Conservation (phyloP, 2,888 invertebrate genomes). For the Melanostoma scalare region DNA sequence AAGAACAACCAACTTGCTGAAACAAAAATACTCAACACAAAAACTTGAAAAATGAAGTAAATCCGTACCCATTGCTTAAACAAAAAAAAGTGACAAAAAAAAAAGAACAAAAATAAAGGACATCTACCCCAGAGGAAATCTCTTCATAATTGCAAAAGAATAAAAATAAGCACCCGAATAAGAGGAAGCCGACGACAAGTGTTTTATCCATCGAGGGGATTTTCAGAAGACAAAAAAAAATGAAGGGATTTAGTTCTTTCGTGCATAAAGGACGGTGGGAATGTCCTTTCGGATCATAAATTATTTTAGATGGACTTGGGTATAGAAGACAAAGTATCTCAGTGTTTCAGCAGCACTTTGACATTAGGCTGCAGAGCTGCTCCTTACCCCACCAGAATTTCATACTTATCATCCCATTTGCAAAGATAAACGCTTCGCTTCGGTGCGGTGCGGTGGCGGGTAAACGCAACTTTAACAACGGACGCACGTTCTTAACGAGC, state of each 20-base stretch:
- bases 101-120: conserved; percentile 15
- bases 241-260: conserved; percentile 42
- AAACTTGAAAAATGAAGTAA: conserved; percentile 10
- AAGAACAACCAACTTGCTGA: conserved; percentile 54
- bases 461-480: conserved; percentile 15
- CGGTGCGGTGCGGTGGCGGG: not conserved
- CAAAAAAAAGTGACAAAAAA: not conserved
- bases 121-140: conserved; percentile 49
- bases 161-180: conserved; percentile 60
- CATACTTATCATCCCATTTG: conserved; percentile 15
- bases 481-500: conserved; percentile 64
- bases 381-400: conserved; percentile 7
- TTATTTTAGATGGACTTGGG: conserved; percentile 64
- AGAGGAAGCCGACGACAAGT: conserved; percentile 68
- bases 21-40: conserved; percentile 50
- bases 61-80: conserved; percentile 25
- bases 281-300: conserved; percentile 63
- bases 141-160: conserved; percentile 68
- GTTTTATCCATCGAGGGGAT: conserved; percentile 51
- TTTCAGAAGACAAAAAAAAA: conserved; percentile 5
- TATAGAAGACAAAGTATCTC: conserved; percentile 28
- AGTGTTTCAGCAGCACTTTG: conserved; percentile 36
- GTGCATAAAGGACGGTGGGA: not conserved
- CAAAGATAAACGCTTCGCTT: not conserved
- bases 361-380: conserved; percentile 38